Evolutionary conservation across 2,888 invertebrate genomes (phyloP).

Genomic region (Synergus japonicus): DNA sequence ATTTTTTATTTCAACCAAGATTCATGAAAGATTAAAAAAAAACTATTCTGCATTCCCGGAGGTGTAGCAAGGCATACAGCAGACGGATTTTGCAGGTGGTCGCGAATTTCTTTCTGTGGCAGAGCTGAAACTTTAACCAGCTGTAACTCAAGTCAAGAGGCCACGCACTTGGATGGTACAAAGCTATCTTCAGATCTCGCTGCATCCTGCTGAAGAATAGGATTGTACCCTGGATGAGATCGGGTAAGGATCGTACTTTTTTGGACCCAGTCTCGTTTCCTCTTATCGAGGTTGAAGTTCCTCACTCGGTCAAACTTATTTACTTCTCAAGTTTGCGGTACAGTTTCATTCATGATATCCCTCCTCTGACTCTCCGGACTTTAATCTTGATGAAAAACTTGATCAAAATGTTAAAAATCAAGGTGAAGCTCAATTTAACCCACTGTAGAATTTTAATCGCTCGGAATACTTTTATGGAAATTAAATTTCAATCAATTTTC

Average conservation of each 20-base stretch:
- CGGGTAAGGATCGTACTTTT: constrained; percentile 61
- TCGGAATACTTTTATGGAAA: background rate
- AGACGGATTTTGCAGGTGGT: constrained; percentile 64
- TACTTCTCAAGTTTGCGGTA: background rate
- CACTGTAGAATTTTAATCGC: background rate
- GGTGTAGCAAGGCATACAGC: background rate
- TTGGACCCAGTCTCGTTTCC: constrained; percentile 58
- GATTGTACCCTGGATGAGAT: constrained; percentile 63
- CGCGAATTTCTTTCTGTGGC: constrained; percentile 58
- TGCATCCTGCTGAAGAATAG: constrained; percentile 68
- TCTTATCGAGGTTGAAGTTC: constrained; percentile 39
- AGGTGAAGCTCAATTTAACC: background rate
- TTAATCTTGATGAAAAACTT: background rate
- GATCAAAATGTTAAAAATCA: background rate
- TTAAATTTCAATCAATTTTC: background rate
- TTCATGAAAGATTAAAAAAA: background rate
- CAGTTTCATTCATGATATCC: background rate
- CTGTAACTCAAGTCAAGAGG: constrained; percentile 69
- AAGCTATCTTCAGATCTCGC: constrained; percentile 68
- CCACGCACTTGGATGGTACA: constrained; percentile 65
- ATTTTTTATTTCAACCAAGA: background rate
- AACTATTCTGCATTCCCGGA: background rate
- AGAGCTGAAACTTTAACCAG: constrained; percentile 67
- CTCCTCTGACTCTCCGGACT: background rate
- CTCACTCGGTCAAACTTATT: constrained; percentile 18